Base-by-base conservation (phyloP, 2,113 vertebrate species). In the Tetrax tetrax region DNA sequence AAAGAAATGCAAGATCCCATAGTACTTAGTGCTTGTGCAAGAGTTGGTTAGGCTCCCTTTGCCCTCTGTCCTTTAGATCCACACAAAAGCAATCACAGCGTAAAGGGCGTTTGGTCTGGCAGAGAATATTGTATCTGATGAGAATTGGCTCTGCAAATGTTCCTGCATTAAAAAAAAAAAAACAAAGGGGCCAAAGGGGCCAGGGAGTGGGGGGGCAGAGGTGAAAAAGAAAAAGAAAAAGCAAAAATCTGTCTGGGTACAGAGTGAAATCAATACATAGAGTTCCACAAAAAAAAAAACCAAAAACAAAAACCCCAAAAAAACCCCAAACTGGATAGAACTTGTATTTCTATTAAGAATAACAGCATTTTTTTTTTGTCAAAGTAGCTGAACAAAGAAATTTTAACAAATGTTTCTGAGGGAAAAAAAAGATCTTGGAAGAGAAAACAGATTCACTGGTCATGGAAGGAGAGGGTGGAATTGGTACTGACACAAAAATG, bases 161-260 rank as follows among this genome's bases (percentile, higher is more conserved):
- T 87, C 51, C 51, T 82, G 24, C 31, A 87, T 17, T 12, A 18
- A 54, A 65, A 12, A 10, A 4, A n/a, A 13, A 31, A 68, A 15
- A 20, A 10, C 19, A 14, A 3, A 2, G 2, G 14, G n/a, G 6
- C 41, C 19, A 14, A 3, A 2, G 2, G 14, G n/a, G 6, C 41
- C 41, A 41, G 41, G 7, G 4, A 3, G 15, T 15, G 10, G 28
- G 2, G 6, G 5, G 0, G 3, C 4, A 6, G 24, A 27, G 27
- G 27, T 50, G 50, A 77, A 48, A 7, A 16, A 24, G 0, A 45
- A 68, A 21, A 23, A 31, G 6, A 84, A 3, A 75, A 3, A 66
- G 31, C 23, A 29, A 72, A 37, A 18, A 4, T 45, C 47, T 70
- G 4, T 20, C 18, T 51, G 35, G 14, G 14, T 66, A 51, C 9